phyloP scores from a whole-genome alignment of 2,113 vertebrate genomes.

The Sclerurus mexicanus region DNA sequence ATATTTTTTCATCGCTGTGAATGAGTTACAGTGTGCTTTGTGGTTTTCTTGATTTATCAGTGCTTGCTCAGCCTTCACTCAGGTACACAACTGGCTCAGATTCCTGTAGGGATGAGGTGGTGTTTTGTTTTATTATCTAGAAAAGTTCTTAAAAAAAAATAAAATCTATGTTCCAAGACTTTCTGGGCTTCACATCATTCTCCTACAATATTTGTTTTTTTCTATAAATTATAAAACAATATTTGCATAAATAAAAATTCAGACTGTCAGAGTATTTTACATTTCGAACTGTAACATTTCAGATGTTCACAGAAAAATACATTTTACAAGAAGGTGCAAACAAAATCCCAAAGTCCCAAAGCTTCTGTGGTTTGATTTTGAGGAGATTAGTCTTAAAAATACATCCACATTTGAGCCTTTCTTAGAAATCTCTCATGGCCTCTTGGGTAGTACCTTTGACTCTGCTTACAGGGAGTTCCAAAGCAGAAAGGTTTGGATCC shows the following conservation, averaged over 20 bases:
- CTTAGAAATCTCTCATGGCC: accelerated
- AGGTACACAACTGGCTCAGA: neutral
- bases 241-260: conserved; percentile 38
- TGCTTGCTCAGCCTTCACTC: neutral
- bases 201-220: neutral
- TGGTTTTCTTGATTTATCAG: neutral
- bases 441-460: neutral
- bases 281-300: neutral
- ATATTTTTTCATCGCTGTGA: neutral
- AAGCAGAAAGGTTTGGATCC: neutral
- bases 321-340: neutral
- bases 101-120: neutral
- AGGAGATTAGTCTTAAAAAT: neutral
- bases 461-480: neutral
- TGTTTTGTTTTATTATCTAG: neutral
- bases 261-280: neutral
- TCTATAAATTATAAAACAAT: conserved; percentile 57
- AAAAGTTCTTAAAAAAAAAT: neutral
- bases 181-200: neutral
- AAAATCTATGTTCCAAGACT: neutral
- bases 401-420: neutral
- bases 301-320: neutral
- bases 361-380: neutral
- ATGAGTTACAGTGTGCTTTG: neutral
- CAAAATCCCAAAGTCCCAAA: neutral